These are phyloP conservation scores for Drosophila fuyamai DNA, from an alignment of 1,140 invertebrate genomes.

Conservation along the genomic window DNA sequence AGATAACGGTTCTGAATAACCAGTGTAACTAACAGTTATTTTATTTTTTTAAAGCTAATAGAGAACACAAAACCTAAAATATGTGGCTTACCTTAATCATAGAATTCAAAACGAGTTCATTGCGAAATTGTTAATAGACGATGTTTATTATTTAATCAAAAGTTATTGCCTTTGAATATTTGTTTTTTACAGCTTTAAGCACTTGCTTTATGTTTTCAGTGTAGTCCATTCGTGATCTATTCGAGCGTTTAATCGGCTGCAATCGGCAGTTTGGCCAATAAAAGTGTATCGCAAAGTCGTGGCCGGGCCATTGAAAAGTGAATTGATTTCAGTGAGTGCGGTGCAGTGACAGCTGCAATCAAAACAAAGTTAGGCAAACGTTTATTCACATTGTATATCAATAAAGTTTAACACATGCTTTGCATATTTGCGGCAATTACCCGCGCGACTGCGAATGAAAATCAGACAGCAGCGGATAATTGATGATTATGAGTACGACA, in stretches of 20 bases:
- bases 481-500: slow-evolving; percentile 73
- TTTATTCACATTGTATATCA: slow-evolving; percentile 55
- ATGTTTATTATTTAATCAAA: no score
- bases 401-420: slow-evolving; percentile 64
- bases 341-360: slow-evolving; percentile 64
- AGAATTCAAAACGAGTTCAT: no score
- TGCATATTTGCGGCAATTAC: slow-evolving; percentile 62
- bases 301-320: neutral
- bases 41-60: no score
- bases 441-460: slow-evolving; percentile 19
- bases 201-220: neutral
- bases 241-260: neutral
- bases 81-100: no score
- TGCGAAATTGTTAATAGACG: no score
- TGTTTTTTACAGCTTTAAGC: no score
- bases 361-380: slow-evolving; percentile 57
- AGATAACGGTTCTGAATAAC: no score
- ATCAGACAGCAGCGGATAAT: slow-evolving; percentile 66
- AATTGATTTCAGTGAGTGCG: slow-evolving; percentile 31
- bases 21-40: no score
- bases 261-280: neutral
- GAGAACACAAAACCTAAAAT: no score
- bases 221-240: neutral
- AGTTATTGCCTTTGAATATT: no score
- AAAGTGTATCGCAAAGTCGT: slow-evolving; percentile 25